Evolutionary conservation across 2,797 vertebrate species (phyloP).

Genomic region (Arnoldichthys spilopterus): DNA sequence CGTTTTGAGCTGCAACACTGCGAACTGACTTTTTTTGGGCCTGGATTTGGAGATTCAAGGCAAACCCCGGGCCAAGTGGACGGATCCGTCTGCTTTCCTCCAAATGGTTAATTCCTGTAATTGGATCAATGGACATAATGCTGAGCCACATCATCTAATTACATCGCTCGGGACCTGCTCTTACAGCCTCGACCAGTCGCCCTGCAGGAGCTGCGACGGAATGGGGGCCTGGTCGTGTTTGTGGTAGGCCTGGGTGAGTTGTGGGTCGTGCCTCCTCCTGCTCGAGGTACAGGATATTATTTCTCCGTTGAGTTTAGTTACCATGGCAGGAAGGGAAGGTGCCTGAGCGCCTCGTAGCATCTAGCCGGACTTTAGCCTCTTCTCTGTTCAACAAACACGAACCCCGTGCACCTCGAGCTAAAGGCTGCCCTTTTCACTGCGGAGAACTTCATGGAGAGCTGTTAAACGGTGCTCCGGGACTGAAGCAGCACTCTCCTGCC

Average conservation of each 20-base stretch:
- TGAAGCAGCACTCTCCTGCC: background rate
- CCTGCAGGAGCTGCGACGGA: background rate
- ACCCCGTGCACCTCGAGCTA: background rate
- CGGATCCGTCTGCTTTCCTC: too few species aligned
- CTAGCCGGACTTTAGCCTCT: background rate
- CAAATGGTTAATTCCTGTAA: slow-evolving; percentile 75
- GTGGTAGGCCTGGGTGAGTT: background rate
- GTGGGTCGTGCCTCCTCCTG: slow-evolving; percentile 8
- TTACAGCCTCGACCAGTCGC: background rate
- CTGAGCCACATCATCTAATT: slow-evolving; percentile 56
- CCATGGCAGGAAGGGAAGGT: slow-evolving; percentile 52
- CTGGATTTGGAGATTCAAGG: background rate
- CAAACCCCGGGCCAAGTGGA: background rate
- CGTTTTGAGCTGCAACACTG: background rate
- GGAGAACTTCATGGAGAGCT: background rate
- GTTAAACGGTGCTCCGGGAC: background rate
- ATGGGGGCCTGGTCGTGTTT: background rate
- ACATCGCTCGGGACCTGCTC: slow-evolving; percentile 16
- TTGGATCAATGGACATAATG: slow-evolving; percentile 78
- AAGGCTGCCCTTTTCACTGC: background rate
- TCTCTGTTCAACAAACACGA: background rate
- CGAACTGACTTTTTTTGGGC: background rate
- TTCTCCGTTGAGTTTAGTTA: slow-evolving; percentile 51
- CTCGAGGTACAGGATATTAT: slow-evolving; percentile 38
- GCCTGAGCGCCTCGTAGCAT: slow-evolving; percentile 19